Conservation (phyloP, 2,113 vertebrate species). For the Rhadina sibilatrix region DNA sequence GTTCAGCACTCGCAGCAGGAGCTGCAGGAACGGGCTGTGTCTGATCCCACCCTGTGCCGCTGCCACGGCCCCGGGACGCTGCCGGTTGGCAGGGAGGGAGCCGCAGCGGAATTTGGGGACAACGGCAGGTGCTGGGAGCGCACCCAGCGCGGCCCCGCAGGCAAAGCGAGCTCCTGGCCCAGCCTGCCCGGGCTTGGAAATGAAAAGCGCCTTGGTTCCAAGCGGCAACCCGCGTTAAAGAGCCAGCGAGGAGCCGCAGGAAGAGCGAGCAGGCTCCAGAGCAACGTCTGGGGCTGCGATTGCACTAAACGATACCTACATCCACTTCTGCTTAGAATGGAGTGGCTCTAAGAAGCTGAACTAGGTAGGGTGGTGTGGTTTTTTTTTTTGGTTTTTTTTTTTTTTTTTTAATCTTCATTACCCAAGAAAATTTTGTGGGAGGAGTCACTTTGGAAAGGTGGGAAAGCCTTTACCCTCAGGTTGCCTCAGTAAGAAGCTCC, state of each 20-base stretch:
- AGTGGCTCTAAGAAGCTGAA: conserved; percentile 25
- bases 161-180: not conserved
- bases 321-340: not conserved
- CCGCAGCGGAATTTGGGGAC: not conserved
- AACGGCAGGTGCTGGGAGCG: not conserved
- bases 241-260: not conserved
- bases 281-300: not conserved
- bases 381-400: conserved; percentile 29
- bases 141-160: not conserved
- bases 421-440: conserved; percentile 69
- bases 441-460: conserved; percentile 66
- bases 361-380: conserved; percentile 24
- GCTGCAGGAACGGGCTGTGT: not conserved
- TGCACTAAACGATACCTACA: not conserved
- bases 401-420: conserved; percentile 54
- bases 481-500: conserved; percentile 66
- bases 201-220: not conserved
- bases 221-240: not conserved
- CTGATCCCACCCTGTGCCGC: not conserved
- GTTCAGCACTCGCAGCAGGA: conserved; percentile 58
- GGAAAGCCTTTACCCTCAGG: conserved; percentile 65
- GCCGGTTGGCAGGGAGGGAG: not conserved
- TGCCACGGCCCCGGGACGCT: not conserved
- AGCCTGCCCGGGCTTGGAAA: not conserved
- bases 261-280: not conserved